These are phyloP conservation scores for Grallaria varia DNA, from an alignment of 2,113 vertebrate species.

Conservation along the genomic window DNA sequence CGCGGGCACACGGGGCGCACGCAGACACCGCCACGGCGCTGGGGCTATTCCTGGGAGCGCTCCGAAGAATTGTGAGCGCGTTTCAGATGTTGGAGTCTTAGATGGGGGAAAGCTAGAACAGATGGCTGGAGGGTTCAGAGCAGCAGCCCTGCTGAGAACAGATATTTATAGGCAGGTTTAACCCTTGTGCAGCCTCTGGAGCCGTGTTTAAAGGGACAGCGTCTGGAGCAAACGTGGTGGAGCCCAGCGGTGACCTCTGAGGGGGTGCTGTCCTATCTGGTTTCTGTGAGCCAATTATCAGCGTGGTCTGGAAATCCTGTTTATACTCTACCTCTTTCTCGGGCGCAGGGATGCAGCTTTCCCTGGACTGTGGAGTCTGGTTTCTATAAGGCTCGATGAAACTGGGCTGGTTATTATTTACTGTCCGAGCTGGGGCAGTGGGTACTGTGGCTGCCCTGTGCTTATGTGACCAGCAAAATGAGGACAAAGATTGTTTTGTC, in stretches of 20 bases:
- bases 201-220: slow-evolving; percentile 11
- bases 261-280: background rate
- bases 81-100: slow-evolving; percentile 77
- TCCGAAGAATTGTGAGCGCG: slow-evolving; percentile 71
- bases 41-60: slow-evolving; percentile 76
- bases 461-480: background rate
- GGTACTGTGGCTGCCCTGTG: background rate
- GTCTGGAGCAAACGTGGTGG: background rate
- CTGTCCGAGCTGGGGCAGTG: background rate
- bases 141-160: slow-evolving; percentile 74
- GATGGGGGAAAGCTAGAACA: slow-evolving; percentile 75
- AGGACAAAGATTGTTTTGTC: slow-evolving; percentile 44
- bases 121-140: slow-evolving; percentile 78
- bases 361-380: background rate
- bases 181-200: slow-evolving; percentile 61
- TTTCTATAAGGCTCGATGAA: background rate
- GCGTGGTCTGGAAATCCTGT: background rate
- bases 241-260: background rate
- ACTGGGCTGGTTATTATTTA: background rate
- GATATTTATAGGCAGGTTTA: slow-evolving; percentile 79
- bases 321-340: background rate
- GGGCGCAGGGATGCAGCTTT: rapidly evolving
- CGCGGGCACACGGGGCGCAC: background rate
- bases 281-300: background rate
- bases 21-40: background rate